Evolutionary conservation across 1,140 invertebrate genomes (phyloP).

Genomic region (Trypoxylus dichotomus): DNA sequence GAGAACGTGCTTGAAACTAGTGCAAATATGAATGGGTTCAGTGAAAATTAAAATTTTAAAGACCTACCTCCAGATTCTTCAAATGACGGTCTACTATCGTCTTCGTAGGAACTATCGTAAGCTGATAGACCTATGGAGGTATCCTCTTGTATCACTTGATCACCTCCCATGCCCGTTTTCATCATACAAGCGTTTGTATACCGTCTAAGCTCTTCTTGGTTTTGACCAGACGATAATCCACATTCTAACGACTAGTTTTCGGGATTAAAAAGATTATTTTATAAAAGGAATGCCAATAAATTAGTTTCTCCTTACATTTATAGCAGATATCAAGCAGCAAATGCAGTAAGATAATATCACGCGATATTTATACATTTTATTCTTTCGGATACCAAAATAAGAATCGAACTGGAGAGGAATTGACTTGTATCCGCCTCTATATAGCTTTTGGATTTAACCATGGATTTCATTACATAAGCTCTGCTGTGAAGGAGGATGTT

Average conservation of each 20-base stretch:
- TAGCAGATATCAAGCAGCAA: too few relatives aligned
- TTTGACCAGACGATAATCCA: constrained; percentile 38
- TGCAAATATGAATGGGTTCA: neutral
- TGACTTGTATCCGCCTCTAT: too few relatives aligned
- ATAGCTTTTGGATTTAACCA: too few relatives aligned
- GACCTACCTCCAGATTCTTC: neutral
- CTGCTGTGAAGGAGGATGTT: neutral
- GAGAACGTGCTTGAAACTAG: neutral
- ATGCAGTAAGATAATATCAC: too few relatives aligned
- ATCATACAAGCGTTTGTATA: constrained; percentile 32
- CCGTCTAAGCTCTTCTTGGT: constrained; percentile 36
- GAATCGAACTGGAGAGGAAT: too few relatives aligned
- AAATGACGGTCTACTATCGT: neutral
- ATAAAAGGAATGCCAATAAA: too few relatives aligned
- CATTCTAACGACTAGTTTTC: constrained; percentile 45
- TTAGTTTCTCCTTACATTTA: too few relatives aligned
- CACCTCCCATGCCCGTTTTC: constrained; percentile 21
- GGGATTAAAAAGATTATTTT: too few relatives aligned
- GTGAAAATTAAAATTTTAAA: neutral
- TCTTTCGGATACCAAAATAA: too few relatives aligned
- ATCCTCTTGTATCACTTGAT: neutral
- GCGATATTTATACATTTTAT: too few relatives aligned
- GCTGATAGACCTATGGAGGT: neutral
- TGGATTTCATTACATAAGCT: too few relatives aligned
- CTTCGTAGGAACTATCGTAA: constrained; percentile 29